phyloP scores from a whole-genome alignment of 2,888 invertebrate genomes.

The Lomographa bimaculata region DNA sequence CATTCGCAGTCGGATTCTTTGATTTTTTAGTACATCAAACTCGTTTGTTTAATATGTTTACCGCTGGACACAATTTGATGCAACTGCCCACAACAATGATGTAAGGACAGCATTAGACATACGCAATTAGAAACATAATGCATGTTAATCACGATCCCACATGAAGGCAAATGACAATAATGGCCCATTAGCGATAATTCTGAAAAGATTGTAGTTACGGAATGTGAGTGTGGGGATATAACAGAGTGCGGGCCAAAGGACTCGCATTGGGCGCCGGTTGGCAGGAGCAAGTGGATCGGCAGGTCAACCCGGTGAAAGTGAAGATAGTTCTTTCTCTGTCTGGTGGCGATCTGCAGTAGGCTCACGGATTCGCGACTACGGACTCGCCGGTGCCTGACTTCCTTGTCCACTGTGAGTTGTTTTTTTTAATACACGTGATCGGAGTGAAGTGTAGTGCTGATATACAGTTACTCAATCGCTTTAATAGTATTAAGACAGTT shows the following conservation, averaged over 20 bases:
- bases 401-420: conserved; percentile 30
- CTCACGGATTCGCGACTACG: conserved; percentile 34
- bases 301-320: conserved; percentile 62
- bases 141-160: conserved; percentile 51
- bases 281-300: conserved; percentile 66
- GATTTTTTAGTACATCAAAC: too few relatives aligned
- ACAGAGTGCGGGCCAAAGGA: conserved; percentile 53
- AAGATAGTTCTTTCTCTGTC: conserved; percentile 60
- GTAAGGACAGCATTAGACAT: too few relatives aligned
- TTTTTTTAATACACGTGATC: conserved; percentile 20
- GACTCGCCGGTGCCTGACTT: conserved; percentile 42
- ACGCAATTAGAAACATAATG: conserved; percentile 2
- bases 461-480: conserved; percentile 6
- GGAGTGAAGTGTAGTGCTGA: conserved; percentile 11
- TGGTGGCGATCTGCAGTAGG: conserved; percentile 16
- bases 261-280: conserved; percentile 50
- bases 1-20: too few relatives aligned
- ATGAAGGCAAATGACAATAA: conserved; percentile 65
- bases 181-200: conserved; percentile 65
- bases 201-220: conserved; percentile 59
- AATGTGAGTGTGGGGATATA: conserved; percentile 60
- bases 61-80: too few relatives aligned
- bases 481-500: conserved; percentile 9
- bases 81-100: too few relatives aligned
- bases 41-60: too few relatives aligned